Evolutionary conservation across 2,113 vertebrate species (phyloP).

Genomic region (Phyllopteryx taeniolatus): DNA sequence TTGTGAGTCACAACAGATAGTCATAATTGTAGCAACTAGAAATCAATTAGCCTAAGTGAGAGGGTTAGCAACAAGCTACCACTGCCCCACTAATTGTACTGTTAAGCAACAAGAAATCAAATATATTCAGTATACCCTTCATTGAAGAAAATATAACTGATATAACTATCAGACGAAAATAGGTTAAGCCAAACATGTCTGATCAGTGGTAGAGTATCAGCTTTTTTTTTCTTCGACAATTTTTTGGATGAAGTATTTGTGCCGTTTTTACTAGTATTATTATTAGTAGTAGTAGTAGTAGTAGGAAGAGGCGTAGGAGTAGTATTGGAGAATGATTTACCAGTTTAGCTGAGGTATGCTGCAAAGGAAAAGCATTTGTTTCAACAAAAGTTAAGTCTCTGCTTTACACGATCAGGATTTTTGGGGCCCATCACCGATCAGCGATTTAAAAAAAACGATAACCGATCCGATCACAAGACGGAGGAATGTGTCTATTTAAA

Average conservation of each 20-base stretch:
- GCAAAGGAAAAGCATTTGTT: too few relatives aligned
- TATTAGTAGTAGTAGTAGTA: background rate
- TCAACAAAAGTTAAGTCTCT: too few relatives aligned
- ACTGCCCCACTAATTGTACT: constrained; percentile 58
- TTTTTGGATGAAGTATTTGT: constrained; percentile 25
- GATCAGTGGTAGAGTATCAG: constrained; percentile 35
- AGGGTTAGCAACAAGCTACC: constrained; percentile 54
- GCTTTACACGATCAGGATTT: too few relatives aligned
- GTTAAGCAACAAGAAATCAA: constrained; percentile 54
- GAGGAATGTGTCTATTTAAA: too few relatives aligned
- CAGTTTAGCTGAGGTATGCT: background rate
- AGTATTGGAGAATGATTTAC: constrained; percentile 18
- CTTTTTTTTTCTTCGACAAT: constrained; percentile 11
- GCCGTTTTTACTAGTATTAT: background rate
- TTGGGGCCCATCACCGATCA: too few relatives aligned
- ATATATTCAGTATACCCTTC: constrained; percentile 49
- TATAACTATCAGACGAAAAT: constrained; percentile 47
- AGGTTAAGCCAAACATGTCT: constrained; percentile 47
- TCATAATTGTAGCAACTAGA: constrained; percentile 66
- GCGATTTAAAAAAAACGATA: too few relatives aligned
- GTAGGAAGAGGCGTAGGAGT: too few relatives aligned
- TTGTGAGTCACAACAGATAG: constrained; percentile 56
- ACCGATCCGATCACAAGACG: too few relatives aligned
- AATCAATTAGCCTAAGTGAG: constrained; percentile 68
- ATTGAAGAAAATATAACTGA: constrained; percentile 56